Conservation (phyloP, 2,113 vertebrate species). For the Carettochelys insculpta region DNA sequence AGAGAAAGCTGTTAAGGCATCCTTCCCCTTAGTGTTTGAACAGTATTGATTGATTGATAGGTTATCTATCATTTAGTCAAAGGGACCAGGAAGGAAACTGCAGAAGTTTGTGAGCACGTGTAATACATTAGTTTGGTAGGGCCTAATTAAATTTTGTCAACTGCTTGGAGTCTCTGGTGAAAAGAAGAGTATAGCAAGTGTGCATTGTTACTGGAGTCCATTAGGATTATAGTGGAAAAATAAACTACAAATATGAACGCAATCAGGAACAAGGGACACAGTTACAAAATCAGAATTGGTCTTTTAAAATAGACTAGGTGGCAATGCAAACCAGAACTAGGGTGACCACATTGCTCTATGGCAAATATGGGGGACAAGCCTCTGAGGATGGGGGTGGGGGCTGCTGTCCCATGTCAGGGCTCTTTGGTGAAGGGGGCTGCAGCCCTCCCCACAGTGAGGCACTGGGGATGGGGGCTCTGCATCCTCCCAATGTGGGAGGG, state of each 20-base stretch:
- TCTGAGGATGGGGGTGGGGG: too few relatives aligned
- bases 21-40: background rate
- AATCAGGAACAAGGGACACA: background rate
- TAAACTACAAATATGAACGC: background rate
- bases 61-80: background rate
- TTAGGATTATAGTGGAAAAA: background rate
- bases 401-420: too few relatives aligned
- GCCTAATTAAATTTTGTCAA: background rate
- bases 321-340: conserved; percentile 35
- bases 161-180: background rate
- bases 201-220: background rate
- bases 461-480: too few relatives aligned
- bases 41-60: background rate
- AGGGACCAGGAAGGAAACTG: background rate
- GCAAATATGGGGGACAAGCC: too few relatives aligned
- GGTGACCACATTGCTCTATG: too few relatives aligned
- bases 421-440: too few relatives aligned
- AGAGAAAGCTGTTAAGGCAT: background rate
- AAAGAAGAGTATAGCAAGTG: background rate
- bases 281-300: background rate
- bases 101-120: background rate
- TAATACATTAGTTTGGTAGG: background rate
- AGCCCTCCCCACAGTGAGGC: too few relatives aligned
- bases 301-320: conserved; percentile 55
- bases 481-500: too few relatives aligned